Evolutionary conservation across 2,113 vertebrate species (phyloP).

Genomic region (Forbesichthys papilliferus): DNA sequence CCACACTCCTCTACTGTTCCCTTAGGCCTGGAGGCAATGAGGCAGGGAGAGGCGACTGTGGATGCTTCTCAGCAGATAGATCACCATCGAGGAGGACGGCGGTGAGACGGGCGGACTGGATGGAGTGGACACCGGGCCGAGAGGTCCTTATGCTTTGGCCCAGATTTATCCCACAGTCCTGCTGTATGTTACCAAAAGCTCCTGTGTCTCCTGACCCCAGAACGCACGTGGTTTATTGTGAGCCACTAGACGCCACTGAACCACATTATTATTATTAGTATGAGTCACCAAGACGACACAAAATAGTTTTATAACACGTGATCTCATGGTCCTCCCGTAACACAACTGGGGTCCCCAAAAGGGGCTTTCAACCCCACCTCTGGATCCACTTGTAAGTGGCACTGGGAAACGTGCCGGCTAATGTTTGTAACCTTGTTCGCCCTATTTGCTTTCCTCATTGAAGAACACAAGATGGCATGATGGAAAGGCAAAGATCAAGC

Average conservation of each 20-base stretch:
- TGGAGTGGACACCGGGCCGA: conserved; percentile 7
- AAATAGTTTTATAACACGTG: too few species aligned
- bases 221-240: too few species aligned
- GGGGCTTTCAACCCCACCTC: too few species aligned
- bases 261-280: too few species aligned
- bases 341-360: too few species aligned
- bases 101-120: conserved; percentile 5
- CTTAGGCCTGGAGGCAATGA: conserved; percentile 49
- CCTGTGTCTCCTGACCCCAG: too few species aligned
- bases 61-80: conserved; percentile 65
- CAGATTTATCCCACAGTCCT: conserved; percentile 12
- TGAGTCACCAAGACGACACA: too few species aligned
- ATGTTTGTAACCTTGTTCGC: conserved; percentile 43
- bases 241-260: too few species aligned
- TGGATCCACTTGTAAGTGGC: conserved; percentile 5
- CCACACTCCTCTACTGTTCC: conserved; percentile 40
- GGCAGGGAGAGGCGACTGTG: conserved; percentile 47
- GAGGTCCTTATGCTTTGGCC: conserved; percentile 26
- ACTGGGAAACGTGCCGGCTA: conserved; percentile 34
- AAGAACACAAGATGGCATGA: conserved; percentile 54
- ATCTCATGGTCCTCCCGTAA: too few species aligned
- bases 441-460: conserved; percentile 41
- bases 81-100: conserved; percentile 41
- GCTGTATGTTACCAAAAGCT: background rate
- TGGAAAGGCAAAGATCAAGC: conserved; percentile 65